These are phyloP conservation scores for Solenopsis invicta DNA, from an alignment of 1,140 invertebrate species.

Conservation along the genomic window DNA sequence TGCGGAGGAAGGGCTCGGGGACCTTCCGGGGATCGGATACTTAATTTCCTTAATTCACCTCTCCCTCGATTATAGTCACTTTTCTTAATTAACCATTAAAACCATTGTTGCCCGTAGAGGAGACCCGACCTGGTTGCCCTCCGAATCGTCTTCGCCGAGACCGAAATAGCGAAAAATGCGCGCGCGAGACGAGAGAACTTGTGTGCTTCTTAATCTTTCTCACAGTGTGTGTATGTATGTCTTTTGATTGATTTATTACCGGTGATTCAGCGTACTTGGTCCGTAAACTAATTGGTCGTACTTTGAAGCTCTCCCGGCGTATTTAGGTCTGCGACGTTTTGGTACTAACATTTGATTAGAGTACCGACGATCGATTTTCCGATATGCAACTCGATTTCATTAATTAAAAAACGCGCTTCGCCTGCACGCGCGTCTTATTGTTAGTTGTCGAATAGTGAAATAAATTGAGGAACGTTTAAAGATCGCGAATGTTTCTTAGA, in stretches of 20 bases:
- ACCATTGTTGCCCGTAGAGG: conserved; percentile 64
- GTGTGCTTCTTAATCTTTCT: background rate
- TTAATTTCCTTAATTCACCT: conserved; percentile 65
- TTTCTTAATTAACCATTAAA: conserved; percentile 65
- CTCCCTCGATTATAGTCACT: conserved; percentile 65
- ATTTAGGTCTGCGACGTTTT: conserved; percentile 64
- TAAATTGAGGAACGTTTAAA: background rate
- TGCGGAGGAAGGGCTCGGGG: conserved; percentile 71
- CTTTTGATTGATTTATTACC: conserved; percentile 74
- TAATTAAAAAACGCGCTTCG: conserved; percentile 4
- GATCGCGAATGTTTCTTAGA: background rate
- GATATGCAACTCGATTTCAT: conserved; percentile 40
- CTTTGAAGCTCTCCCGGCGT: conserved; percentile 73
- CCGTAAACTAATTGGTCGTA: conserved; percentile 77
- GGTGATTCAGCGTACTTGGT: conserved; percentile 77
- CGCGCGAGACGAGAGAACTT: conserved; percentile 22
- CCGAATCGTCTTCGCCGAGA: conserved; percentile 6
- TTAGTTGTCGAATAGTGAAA: background rate
- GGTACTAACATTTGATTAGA: conserved; percentile 72
- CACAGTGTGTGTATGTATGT: conserved; percentile 26
- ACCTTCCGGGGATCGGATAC: conserved; percentile 57
- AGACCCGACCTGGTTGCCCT: conserved; percentile 31
- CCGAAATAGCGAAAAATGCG: background rate
- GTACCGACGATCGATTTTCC: conserved; percentile 60
- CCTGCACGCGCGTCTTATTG: background rate